Evolutionary conservation across 2,113 vertebrate species (phyloP).

Genomic region (Python bivittatus): DNA sequence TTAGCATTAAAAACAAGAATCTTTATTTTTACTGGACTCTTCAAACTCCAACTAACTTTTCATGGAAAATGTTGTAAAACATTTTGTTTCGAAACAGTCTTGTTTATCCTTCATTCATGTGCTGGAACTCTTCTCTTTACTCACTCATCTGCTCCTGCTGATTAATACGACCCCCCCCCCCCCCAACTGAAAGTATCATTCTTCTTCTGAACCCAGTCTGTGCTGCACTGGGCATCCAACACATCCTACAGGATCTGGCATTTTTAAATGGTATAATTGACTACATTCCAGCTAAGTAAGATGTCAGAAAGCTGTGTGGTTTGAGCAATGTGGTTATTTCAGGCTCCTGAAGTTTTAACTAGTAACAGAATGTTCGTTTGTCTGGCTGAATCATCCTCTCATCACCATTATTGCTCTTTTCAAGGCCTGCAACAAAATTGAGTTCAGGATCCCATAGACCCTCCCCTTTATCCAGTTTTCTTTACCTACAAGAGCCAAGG

Average conservation of each 20-base stretch:
- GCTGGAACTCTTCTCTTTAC: constrained; percentile 37
- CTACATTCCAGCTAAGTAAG: not conserved
- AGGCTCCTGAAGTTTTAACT: not conserved
- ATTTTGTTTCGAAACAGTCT: constrained; percentile 54
- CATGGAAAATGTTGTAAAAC: constrained; percentile 53
- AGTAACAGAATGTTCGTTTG: not conserved
- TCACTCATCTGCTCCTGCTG: constrained; percentile 43
- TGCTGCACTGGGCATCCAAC: constrained; percentile 16
- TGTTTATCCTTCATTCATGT: constrained; percentile 50
- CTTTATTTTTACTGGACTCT: constrained; percentile 24
- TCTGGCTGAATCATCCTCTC: not conserved
- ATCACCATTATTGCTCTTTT: not conserved
- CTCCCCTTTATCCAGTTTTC: not conserved
- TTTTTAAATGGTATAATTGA: constrained; percentile 29
- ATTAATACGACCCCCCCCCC: constrained; percentile 43
- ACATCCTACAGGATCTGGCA: constrained; percentile 31
- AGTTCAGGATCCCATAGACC: not conserved
- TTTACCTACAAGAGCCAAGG: not conserved
- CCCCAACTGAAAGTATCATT: constrained; percentile 21
- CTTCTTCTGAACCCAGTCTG: not conserved
- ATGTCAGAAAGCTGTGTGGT: constrained; percentile 2
- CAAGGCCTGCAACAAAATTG: not conserved
- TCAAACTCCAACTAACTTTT: constrained; percentile 27
- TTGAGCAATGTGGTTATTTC: not conserved
- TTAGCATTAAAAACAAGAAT: constrained; percentile 48